Evolutionary conservation across 2,113 vertebrate genomes (phyloP).

Genomic region (Xenopus laevis): DNA sequence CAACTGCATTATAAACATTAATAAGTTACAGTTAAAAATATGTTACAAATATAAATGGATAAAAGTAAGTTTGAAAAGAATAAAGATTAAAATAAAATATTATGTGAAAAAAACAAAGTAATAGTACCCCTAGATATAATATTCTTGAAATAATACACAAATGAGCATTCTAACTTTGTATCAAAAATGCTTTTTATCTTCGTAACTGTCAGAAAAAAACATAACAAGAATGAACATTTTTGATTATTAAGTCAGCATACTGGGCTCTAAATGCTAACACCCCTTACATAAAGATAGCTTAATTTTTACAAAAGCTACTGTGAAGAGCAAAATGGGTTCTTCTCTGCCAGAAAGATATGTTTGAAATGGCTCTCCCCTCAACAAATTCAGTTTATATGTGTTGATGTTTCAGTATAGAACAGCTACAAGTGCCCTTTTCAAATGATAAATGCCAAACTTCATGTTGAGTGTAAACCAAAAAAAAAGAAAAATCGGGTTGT

Average conservation of each 20-base stretch:
- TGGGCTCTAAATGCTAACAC: background rate
- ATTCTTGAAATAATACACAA: too few relatives aligned
- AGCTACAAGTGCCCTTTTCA: conserved; percentile 37
- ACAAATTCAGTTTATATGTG: conserved; percentile 4
- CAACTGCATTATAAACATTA: too few relatives aligned
- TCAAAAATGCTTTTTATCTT: too few relatives aligned
- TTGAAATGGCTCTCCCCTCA: conserved; percentile 7
- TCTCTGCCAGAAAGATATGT: conserved; percentile 18
- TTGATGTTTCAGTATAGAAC: conserved; percentile 2
- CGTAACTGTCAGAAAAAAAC: background rate
- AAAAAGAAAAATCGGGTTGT: background rate
- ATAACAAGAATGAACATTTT: background rate
- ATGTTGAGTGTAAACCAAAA: conserved; percentile 7
- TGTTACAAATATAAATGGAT: too few relatives aligned
- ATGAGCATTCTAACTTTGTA: too few relatives aligned
- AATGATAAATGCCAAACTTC: conserved; percentile 29
- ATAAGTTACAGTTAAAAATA: too few relatives aligned
- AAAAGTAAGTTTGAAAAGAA: too few relatives aligned
- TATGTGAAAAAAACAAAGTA: too few relatives aligned
- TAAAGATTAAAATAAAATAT: too few relatives aligned
- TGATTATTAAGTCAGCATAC: background rate
- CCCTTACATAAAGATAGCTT: background rate
- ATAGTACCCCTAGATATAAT: too few relatives aligned
- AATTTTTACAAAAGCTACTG: too few relatives aligned
- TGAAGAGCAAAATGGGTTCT: conserved; percentile 5